Evolutionary conservation across 2,888 invertebrate genomes (phyloP), one percentile per base, ranked within the genome.

Genomic region (Hyles lineata): DNA sequence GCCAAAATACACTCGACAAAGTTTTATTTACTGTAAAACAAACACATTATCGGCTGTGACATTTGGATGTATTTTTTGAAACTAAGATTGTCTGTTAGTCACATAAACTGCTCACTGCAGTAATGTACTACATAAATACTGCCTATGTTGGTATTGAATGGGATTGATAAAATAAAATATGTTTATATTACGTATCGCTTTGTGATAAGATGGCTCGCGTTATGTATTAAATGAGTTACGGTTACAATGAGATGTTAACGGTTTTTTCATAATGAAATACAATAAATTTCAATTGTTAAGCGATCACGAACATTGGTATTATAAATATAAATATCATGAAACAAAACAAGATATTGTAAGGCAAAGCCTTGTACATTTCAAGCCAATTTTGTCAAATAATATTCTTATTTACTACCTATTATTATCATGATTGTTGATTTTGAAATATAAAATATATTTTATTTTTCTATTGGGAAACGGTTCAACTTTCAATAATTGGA

Each of bases 241-340:
- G 15, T 67, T 50, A 67, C 63, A 67, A 67, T 67, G 67, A 67
- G 67, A 67, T 23, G 9, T 50, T 3, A 23, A 23, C 43, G 23
- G 21, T 43, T 67, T 67, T n/a, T 50, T 67, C 67, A 67, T 50
- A 67, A 67, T 67, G 67, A 67, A 67, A 21, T 50, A 67, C 67
- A 67, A 23, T 71, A 52, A 62, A 72, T 43, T 21, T 70, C 1
- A 50, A 50, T 17, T 50, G 50, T 23, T 15, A 21, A 50, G 23
- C 43, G 11, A 23, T 67, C 17, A 63, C 15, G 43, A 15, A 67
- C 7, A 67, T 43, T 67, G 15, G n/a, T 32, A 29, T 9, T 32
- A 62, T 29, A 6, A 29, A 61, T 29, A 61, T 29, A 35, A 9
- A 35, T 35, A 25, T 62, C 32, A 35, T 62, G 15, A 43, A 43